Base-by-base conservation (phyloP, 2,888 invertebrate genomes). In the Bombylius major region DNA sequence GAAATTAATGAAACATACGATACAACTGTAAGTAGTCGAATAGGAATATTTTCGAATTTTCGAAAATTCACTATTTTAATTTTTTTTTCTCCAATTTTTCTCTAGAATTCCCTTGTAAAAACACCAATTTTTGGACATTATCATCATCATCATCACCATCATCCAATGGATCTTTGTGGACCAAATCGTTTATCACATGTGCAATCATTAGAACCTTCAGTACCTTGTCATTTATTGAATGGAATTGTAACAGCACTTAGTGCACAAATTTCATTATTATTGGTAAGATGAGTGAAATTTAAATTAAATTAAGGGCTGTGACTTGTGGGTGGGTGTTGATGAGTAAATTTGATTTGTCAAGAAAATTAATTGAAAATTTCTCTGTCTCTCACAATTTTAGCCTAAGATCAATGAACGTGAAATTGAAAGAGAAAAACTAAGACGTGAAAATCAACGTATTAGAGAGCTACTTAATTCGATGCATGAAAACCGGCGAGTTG, bases 341-440 rank as follows among this genome's bases (percentile, higher is more conserved):
- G 23, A 23, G 23, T 23, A 23, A 23, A 23, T 23, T 56, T 23
- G 23, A 23, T 23, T 23, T 23, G 23, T 23, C 3, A 23, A 23
- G 23, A 23, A 23, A 23, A 23, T 23, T 23, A 23, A 23, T 23
- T 23, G 23, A 23, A 23, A 23, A 23, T 23, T 23, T 23, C 23
- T 23, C 3, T 23, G 2, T 3, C 23, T 23, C 23, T 23, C 23
- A 2, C 23, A 23, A 53, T 67, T 70, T 7, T 66, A 89, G 88
- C 83, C 82, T 71, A 80, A 86, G 66, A 80, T 87, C 58, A 84
- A 83, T 71, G 82, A 84, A 65, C 78, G 83, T 64, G 88, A 88
- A 69, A 85, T 86, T 66, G 89, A 89, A 69, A 77, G 85, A 56
- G 86, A 86, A 66, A 78, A 81, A 64, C 73, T 88, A 65, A 78